Base-by-base conservation (phyloP, 1,140 invertebrate genomes). In the Eumaeus atala region DNA sequence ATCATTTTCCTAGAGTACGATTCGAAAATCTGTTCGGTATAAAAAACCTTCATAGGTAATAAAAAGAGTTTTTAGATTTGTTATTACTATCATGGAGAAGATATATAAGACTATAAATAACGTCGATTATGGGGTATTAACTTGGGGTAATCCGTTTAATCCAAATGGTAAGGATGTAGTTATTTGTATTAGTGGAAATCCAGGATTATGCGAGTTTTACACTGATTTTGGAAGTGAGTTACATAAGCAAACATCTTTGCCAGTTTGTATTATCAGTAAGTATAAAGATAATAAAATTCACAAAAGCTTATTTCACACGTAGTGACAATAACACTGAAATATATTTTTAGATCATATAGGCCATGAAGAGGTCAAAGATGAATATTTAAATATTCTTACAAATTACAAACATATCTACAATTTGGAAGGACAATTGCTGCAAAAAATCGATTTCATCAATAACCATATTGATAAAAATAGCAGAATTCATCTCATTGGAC, bases 101-200 rank as follows among this genome's bases (percentile, higher is more conserved):
- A 47, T 72, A 18, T 62, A 56, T 38, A 68, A 66, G 64, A 64
- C 28, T 44, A 48, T 84, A 12, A 82, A 82, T 54, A 51, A 65
- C 37, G 61, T 81, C 3, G 56, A 70, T 57, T 76, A 68, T 42
- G 65, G 67, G 54, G 12, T 85, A 38, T 58, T 85, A 58, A 67
- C 63, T 12, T 77, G 70, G 62, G 78, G 72, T 7, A 54, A 78
- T 50, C 77, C 77, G 33, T 74, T 77, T 54, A 34, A 68, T 50
- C 53, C 60, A 16, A 59, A 66, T 54, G 67, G 61, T 9, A 35
- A 64, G 48, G 77, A 84, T 66, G 67, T 82, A 10, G 72, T 86
- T 51, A 48, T 86, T 33, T 86, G 82, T 61, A 69, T 86, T 11
- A 76, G 75, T 21, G 82, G 82, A 51, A 86, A 86, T 67, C 82